Evolutionary conservation across 92 coral and sea anemone genomes (phyloP), one percentile per base, ranked within the genome.

Genomic region (Galaxea fascicularis): DNA sequence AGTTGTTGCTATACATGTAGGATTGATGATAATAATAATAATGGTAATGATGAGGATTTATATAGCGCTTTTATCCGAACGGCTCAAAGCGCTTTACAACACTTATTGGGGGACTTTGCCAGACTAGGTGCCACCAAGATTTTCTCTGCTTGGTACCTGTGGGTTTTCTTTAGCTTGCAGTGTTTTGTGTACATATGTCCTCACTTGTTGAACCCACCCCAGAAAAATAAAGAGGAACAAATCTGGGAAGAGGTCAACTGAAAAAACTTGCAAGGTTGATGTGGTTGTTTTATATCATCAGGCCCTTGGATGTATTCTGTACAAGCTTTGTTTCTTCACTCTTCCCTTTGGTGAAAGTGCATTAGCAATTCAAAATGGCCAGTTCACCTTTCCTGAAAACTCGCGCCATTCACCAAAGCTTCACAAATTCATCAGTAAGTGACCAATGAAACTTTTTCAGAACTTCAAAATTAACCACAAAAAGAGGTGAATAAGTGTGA

Each of bases 341-440:
- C 88, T 91, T 18, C 99, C 99, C 3, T 96, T 96, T 89, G 99
- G 94, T 28, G 99, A 96, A 82, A 96, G 99, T 80, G 92, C 98
- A 57, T 89, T 96, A 41, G 99, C 99, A n/a, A 96, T 96, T 26
- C 99, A 96, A 65, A 96, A 93, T 85, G 99, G 94, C 35, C 98
- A 96, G 86, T 96, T 96, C n/a, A 82, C 98, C 49, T 94, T 96
- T 27, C 99, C 99, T 71, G 99, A 96, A 21, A 94, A 86, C 80
- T 96, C 99, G 0, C 94, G 95, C 44, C 95, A 96, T 68, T 85
- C 98, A 45, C 90, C 92, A 65, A 93, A 89, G 41, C 91, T 96
- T 21, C 96, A 94, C 78, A 91, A 88, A 17, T 93, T 96, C 35
- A 94, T 95, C 83, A 90, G 98, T 95, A 88, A 93, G 98, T 90